phyloP scores from a whole-genome alignment of 2,113 vertebrate species.

The Scomber colias region DNA sequence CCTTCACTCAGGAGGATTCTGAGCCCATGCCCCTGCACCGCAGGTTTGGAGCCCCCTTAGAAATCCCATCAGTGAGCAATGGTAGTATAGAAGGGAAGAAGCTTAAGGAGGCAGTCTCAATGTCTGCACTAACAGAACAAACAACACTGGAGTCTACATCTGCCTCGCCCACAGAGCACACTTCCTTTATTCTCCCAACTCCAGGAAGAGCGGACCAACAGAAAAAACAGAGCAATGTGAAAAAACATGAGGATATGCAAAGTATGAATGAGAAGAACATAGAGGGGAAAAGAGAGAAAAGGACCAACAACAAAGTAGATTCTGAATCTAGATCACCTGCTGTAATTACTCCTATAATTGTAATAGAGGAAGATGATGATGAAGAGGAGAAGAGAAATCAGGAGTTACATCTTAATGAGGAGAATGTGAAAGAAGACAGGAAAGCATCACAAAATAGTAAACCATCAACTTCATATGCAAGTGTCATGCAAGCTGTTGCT shows the following conservation, averaged over 20 bases:
- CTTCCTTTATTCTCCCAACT: constrained; percentile 53
- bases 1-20: constrained; percentile 91
- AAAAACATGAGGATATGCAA: constrained; percentile 16
- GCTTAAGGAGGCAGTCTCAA: constrained; percentile 89
- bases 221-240: constrained; percentile 31
- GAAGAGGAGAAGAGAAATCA: constrained; percentile 48
- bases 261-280: constrained; percentile 10
- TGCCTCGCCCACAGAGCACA: constrained; percentile 45
- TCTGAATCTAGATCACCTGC: constrained; percentile 43
- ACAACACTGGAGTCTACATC: constrained; percentile 73
- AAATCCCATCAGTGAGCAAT: constrained; percentile 87
- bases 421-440: neutral
- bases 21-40: constrained; percentile 91
- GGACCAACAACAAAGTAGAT: constrained; percentile 62
- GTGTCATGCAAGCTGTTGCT: constrained; percentile 84
- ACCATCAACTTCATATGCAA: constrained; percentile 79
- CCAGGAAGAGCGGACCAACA: constrained; percentile 55
- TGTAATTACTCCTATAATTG: constrained; percentile 64
- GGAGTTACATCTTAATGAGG: constrained; percentile 34
- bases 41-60: constrained; percentile 91
- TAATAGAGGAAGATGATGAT: constrained; percentile 66
- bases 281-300: constrained; percentile 30
- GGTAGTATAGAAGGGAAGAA: constrained; percentile 71
- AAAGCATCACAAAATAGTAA: constrained; percentile 29
- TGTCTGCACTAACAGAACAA: constrained; percentile 88